Conservation (phyloP, 2,888 invertebrate species). For the Tenthredo distinguenda region DNA sequence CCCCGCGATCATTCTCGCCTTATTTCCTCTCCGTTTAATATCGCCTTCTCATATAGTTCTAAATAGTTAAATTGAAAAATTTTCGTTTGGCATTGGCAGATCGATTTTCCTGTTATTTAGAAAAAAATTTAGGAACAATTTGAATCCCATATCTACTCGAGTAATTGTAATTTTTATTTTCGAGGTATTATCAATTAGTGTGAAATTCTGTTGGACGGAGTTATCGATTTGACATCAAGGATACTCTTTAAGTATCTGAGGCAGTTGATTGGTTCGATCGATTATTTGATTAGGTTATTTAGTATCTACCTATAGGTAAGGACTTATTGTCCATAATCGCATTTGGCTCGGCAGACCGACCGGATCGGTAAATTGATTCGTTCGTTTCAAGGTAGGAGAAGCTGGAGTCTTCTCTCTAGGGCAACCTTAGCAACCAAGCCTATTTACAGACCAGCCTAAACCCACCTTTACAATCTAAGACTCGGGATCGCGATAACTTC, state of each 20-base stretch:
- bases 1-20: not conserved
- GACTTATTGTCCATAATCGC: conserved; percentile 37
- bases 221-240: not conserved
- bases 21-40: not conserved
- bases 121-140: no score
- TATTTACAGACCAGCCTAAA: conserved; percentile 39
- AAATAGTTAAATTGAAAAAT: no score
- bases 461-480: conserved; percentile 38
- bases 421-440: conserved; percentile 42
- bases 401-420: conserved; percentile 29
- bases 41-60: not conserved
- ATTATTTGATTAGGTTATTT: conserved; percentile 15
- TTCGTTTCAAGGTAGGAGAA: conserved; percentile 7
- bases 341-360: conserved; percentile 26
- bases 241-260: not conserved
- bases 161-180: not conserved
- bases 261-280: conserved; percentile 22
- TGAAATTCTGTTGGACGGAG: not conserved
- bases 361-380: conserved; percentile 43
- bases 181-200: not conserved
- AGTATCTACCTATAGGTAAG: conserved; percentile 14
- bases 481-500: conserved; percentile 33
- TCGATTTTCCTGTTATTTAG: no score
- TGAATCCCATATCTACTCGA: no score
- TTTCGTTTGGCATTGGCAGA: no score